These are phyloP conservation scores for Salmo trutta DNA, from an alignment of 2,797 vertebrate genomes.

Conservation along the genomic window DNA sequence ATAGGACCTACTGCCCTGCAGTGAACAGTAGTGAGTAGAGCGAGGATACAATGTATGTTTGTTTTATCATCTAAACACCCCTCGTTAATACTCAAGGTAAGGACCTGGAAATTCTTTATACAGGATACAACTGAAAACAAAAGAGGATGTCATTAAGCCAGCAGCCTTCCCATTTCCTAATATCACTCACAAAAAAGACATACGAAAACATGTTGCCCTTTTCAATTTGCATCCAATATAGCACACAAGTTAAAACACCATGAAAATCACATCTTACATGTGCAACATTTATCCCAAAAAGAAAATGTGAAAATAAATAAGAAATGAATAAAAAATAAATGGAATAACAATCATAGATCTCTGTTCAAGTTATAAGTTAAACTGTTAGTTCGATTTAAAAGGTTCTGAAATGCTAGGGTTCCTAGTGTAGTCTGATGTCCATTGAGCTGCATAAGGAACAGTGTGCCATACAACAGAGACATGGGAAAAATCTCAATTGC, in stretches of 20 bases:
- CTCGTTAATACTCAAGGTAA: constrained; percentile 48
- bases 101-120: constrained; percentile 46
- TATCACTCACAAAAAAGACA: constrained; percentile 38
- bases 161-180: constrained; percentile 37
- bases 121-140: constrained; percentile 40
- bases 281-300: constrained; percentile 64
- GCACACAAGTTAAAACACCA: constrained; percentile 60
- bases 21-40: constrained; percentile 12
- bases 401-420: constrained; percentile 58
- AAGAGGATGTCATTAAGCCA: constrained; percentile 52
- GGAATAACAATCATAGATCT: constrained; percentile 75
- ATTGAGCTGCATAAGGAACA: constrained; percentile 18
- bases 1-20: constrained; percentile 22
- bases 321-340: constrained; percentile 61
- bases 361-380: constrained; percentile 59
- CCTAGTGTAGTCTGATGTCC: constrained; percentile 26
- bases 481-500: not conserved
- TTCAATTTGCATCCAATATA: constrained; percentile 55
- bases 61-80: constrained; percentile 53
- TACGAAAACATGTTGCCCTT: constrained; percentile 51
- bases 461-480: constrained; percentile 21
- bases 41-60: constrained; percentile 5
- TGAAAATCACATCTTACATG: constrained; percentile 59
- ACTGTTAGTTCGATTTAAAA: constrained; percentile 55
- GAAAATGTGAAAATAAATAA: constrained; percentile 70